Base-by-base conservation (phyloP, 2,888 invertebrate species). In the Macaria notata region DNA sequence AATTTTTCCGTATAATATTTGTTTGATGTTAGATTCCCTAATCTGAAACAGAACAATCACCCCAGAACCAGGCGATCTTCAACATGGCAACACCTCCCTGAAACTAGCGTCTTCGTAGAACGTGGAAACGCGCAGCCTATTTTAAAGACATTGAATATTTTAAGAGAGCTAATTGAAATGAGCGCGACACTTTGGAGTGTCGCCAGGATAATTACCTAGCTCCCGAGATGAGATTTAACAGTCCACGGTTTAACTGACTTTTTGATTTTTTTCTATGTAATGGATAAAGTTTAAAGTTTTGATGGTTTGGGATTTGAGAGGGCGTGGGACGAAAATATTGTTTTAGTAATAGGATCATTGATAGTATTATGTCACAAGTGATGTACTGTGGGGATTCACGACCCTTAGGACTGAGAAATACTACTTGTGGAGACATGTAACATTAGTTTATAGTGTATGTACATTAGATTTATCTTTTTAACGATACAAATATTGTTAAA, bases 161-260 rank as follows among this genome's bases (percentile, higher is more conserved):
- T 88, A 90, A 90, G 88, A 87, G 86, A 84, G 83, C 89, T 90
- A 91, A 91, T 91, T 91, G 91, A 90, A 91, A 90, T 89, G 90
- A 89, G 88, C 84, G 81, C 79, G 88, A 88, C 90, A 88, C 87
- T 89, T 88, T 89, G 90, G 90, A 89, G 86, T 87, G 88, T 84
- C 85, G 90, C 90, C 89, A 89, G 89, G 87, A 86, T 90, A 89
- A 91, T 90, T 90, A 89, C 88, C 89, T 80, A 83, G 86, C 87
- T 86, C 77, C 86, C 82, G 79, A 84, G 87, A 88, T 85, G 88
- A 89, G 90, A 88, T 89, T 89, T 88, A 88, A 89, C 87, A 83
- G 83, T 80, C 78, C 76, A 84, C 86, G 84, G 81, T 79, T 83
- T 84, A 88, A 88, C 84, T 65, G 54, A 61, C 60, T 48, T 68